Percentiles rank a stretch among this genome's conserved stretches.
Evolutionary conservation across 2,888 invertebrate species (phyloP).

Genomic region (Carterocephalus palaemon): DNA sequence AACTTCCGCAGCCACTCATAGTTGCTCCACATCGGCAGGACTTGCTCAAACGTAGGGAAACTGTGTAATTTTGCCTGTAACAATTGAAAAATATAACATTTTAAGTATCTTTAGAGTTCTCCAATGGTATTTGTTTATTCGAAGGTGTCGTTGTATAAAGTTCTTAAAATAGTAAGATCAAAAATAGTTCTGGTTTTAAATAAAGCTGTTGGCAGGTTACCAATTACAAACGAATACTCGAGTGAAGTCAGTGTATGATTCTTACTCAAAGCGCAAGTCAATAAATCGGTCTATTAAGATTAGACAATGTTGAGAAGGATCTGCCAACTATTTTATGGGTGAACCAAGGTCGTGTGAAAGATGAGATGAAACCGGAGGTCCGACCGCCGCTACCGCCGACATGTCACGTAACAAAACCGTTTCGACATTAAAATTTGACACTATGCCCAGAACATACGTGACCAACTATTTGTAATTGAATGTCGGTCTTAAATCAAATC

Average conservation of each 20-base stretch:
- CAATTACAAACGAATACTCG: no score
- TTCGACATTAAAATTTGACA: conserved; percentile 70
- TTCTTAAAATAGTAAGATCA: background rate
- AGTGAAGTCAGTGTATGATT: no score
- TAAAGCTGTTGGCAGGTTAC: background rate
- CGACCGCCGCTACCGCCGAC: conserved; percentile 44
- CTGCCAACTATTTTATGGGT: conserved; percentile 40
- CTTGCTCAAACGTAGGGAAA: conserved; percentile 45
- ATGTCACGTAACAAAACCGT: conserved; percentile 61
- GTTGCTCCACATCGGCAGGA: conserved; percentile 46
- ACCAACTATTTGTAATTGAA: conserved; percentile 40
- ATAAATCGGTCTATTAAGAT: background rate
- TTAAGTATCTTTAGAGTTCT: no score
- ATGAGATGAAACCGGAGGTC: conserved; percentile 57
- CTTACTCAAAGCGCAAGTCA: no score
- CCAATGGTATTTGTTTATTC: no score
- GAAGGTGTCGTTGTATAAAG: no score
- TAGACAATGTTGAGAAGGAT: conserved; percentile 21
- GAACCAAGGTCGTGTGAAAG: conserved; percentile 58
- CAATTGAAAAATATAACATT: conserved; percentile 41
- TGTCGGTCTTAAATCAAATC: conserved; percentile 38
- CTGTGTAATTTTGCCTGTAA: conserved; percentile 63
- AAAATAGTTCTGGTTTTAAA: background rate
- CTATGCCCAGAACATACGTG: conserved; percentile 50
- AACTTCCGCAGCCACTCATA: conserved; percentile 56